phyloP scores from a whole-genome alignment of 64 coral and sea anemone species.

The Hydrozoanthus tunicans region DNA sequence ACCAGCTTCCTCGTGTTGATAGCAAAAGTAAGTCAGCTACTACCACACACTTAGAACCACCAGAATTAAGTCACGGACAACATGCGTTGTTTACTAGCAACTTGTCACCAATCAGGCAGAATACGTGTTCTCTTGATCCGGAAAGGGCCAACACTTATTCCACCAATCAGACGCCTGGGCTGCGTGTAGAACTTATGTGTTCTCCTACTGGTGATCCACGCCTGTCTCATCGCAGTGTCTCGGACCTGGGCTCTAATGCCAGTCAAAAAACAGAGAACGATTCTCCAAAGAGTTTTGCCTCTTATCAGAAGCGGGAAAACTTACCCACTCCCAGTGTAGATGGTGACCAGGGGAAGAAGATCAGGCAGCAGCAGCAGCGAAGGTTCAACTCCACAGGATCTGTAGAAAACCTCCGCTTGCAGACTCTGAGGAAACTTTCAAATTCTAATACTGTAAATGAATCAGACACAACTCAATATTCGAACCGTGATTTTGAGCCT shows the following conservation, averaged over 20 bases:
- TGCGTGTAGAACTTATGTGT: background rate
- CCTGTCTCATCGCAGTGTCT: conserved; percentile 8
- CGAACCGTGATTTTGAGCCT: background rate
- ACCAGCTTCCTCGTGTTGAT: background rate
- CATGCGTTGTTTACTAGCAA: background rate
- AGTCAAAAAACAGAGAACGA: background rate
- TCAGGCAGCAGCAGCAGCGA: background rate
- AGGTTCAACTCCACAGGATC: conserved; percentile 7
- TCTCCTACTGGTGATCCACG: background rate
- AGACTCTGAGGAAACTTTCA: conserved; percentile 46
- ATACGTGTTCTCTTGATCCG: background rate
- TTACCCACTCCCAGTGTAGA: background rate
- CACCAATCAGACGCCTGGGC: background rate
- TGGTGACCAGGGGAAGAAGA: background rate
- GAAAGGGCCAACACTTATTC: background rate
- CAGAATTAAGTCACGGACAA: background rate
- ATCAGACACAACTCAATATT: background rate
- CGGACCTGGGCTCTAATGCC: background rate
- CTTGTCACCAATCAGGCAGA: background rate
- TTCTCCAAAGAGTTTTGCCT: background rate
- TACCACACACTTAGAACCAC: background rate
- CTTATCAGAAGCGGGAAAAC: background rate
- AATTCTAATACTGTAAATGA: background rate
- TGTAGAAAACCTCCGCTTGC: conserved; percentile 15
- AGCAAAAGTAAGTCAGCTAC: background rate